A percentile compares a stretch with the other conserved stretches of the same genome.
Conservation (phyloP, 2,888 invertebrate genomes). For the Nebria brevicollis region DNA sequence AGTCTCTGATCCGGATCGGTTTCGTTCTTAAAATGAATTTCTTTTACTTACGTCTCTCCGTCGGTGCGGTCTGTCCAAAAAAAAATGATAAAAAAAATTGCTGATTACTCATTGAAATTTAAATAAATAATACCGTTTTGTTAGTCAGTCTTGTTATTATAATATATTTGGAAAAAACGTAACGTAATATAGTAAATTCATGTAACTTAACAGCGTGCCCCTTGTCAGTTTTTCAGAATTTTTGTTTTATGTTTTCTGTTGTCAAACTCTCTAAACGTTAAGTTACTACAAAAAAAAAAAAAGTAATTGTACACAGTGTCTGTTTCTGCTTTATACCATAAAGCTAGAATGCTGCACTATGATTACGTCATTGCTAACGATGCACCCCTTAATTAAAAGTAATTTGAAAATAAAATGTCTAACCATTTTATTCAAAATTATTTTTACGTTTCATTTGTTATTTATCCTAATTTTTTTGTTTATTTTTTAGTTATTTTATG, state of each 20-base stretch:
- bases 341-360: conserved; percentile 37
- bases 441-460: conserved; percentile 48
- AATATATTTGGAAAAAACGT: conserved; percentile 5
- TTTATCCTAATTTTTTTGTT: conserved; percentile 49
- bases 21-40: conserved; percentile 3
- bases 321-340: conserved; percentile 21
- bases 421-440: conserved; percentile 28
- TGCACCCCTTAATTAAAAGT: conserved; percentile 45
- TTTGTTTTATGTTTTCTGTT: conserved; percentile 27
- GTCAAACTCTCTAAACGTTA: neutral
- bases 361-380: conserved; percentile 47
- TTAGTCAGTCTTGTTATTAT: neutral
- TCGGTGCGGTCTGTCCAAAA: conserved; percentile 10
- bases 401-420: conserved; percentile 10
- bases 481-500: conserved; percentile 53
- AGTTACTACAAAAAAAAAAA: neutral
- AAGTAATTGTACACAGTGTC: conserved; percentile 7
- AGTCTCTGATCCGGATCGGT: conserved; percentile 15
- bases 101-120: neutral
- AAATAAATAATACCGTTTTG: neutral
- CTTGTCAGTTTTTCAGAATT: conserved; percentile 24
- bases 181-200: neutral
- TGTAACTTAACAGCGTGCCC: neutral
- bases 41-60: neutral
- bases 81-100: neutral